Evolutionary conservation across 2,113 vertebrate genomes (phyloP).

Genomic region (Tetrax tetrax): DNA sequence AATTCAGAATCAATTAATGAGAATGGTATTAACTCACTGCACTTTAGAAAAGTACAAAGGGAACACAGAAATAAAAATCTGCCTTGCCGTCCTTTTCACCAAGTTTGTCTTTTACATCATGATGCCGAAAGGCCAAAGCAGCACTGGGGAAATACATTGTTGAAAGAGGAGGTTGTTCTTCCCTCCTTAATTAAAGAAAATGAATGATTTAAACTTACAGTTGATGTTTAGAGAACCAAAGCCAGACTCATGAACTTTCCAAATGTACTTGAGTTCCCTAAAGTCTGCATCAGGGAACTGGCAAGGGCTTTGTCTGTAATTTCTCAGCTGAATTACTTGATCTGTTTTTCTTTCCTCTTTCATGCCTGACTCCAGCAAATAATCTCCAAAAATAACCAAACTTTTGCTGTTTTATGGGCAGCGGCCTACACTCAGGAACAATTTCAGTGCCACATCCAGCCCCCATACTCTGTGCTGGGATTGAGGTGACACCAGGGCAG

Average conservation of each 20-base stretch:
- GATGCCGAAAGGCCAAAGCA: conserved; percentile 47
- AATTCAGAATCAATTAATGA: conserved; percentile 44
- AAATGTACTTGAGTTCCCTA: background rate
- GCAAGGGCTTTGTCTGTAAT: background rate
- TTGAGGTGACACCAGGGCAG: background rate
- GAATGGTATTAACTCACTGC: conserved; percentile 40
- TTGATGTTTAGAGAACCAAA: conserved; percentile 33
- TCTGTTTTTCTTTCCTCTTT: background rate
- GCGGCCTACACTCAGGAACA: background rate
- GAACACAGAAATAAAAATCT: conserved; percentile 2
- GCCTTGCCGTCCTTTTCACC: conserved; percentile 31
- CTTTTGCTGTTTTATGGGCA: background rate
- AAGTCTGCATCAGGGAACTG: background rate
- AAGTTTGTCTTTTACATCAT: conserved; percentile 12
- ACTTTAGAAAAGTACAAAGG: conserved; percentile 6
- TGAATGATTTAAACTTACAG: conserved; percentile 11
- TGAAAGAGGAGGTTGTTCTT: conserved; percentile 4
- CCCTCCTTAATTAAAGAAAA: conserved; percentile 66
- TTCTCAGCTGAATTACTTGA: background rate
- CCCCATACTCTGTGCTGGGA: rapidly evolving
- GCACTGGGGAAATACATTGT: conserved; percentile 28
- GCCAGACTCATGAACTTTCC: conserved; percentile 26
- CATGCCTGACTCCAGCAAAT: background rate
- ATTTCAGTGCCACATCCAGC: background rate
- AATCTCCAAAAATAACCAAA: background rate